These are phyloP conservation scores for Melanostoma scalare DNA, from an alignment of 2,888 invertebrate genomes.

Conservation along the genomic window DNA sequence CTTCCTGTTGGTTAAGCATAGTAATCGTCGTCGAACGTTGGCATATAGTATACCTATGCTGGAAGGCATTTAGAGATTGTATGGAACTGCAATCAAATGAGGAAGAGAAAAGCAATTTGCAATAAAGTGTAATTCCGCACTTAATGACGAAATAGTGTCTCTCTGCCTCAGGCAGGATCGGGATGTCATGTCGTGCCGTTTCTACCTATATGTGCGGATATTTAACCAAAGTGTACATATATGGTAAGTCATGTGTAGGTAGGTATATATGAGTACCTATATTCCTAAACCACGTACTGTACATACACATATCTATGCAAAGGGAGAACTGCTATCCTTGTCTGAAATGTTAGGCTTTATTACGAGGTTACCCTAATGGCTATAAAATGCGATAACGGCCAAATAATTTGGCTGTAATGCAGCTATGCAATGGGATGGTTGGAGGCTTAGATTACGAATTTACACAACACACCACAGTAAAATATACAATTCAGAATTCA, in stretches of 20 bases:
- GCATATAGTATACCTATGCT: slow-evolving; percentile 14
- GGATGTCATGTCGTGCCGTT: not conserved
- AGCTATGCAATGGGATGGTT: slow-evolving; percentile 63
- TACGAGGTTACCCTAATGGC: slow-evolving; percentile 74
- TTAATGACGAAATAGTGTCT: slow-evolving; percentile 74
- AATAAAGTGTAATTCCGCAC: slow-evolving; percentile 76
- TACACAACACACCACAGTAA: slow-evolving; percentile 47
- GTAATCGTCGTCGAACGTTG: slow-evolving; percentile 58
- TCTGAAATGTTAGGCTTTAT: slow-evolving; percentile 69
- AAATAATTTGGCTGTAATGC: slow-evolving; percentile 74
- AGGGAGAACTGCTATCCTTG: slow-evolving; percentile 18
- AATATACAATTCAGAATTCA: slow-evolving; percentile 33
- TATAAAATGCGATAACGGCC: slow-evolving; percentile 77
- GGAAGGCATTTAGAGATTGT: slow-evolving; percentile 64
- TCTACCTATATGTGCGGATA: slow-evolving; percentile 32
- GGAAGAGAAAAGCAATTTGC: slow-evolving; percentile 76
- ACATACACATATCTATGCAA: not conserved
- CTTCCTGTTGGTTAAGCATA: slow-evolving; percentile 47
- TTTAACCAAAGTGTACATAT: slow-evolving; percentile 55
- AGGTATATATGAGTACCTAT: slow-evolving; percentile 1
- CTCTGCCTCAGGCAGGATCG: slow-evolving; percentile 55
- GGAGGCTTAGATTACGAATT: slow-evolving; percentile 43
- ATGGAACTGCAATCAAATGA: slow-evolving; percentile 73
- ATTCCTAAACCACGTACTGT: not conserved
- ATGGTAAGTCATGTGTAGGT: not conserved